Evolutionary conservation across 2,797 vertebrate genomes (phyloP).

Genomic region (Tapirus indicus): DNA sequence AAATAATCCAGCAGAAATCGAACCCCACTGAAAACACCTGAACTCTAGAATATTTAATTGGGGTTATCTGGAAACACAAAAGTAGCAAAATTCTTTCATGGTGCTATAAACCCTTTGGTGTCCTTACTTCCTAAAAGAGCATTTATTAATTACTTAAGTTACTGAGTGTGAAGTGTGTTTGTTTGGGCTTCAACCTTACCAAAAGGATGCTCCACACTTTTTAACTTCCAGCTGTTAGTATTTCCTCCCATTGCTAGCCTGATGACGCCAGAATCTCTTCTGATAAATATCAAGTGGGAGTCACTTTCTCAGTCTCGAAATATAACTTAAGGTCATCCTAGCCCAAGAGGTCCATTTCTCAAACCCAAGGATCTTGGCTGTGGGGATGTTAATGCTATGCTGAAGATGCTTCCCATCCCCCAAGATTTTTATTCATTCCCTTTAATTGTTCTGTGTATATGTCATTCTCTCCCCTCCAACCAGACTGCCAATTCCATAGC

Average conservation of each 20-base stretch:
- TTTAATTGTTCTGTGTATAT: fast-evolving
- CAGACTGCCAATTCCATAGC: not conserved
- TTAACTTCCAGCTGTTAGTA: not conserved
- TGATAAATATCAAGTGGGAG: not conserved
- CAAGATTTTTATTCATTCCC: not conserved
- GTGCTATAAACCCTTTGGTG: not conserved
- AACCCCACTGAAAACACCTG: not conserved
- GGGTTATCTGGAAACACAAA: not conserved
- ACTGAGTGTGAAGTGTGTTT: not conserved
- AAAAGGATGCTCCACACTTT: not conserved
- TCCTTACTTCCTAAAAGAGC: not conserved
- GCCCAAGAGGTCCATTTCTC: not conserved
- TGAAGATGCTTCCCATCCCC: not conserved
- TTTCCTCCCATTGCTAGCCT: not conserved
- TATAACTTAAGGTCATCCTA: not conserved
- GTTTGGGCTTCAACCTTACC: not conserved
- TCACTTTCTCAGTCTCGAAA: not conserved
- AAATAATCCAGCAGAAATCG: not conserved
- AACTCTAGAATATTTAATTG: not conserved
- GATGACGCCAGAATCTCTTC: not conserved
- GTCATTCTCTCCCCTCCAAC: not conserved
- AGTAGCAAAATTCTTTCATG: not conserved
- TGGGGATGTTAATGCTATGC: too few relatives aligned
- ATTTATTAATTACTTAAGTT: not conserved
- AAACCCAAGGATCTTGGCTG: not conserved